Evolutionary conservation across 2,888 invertebrate genomes (phyloP), one percentile per base, ranked within the genome.

Genomic region (Meandrusa payeni): DNA sequence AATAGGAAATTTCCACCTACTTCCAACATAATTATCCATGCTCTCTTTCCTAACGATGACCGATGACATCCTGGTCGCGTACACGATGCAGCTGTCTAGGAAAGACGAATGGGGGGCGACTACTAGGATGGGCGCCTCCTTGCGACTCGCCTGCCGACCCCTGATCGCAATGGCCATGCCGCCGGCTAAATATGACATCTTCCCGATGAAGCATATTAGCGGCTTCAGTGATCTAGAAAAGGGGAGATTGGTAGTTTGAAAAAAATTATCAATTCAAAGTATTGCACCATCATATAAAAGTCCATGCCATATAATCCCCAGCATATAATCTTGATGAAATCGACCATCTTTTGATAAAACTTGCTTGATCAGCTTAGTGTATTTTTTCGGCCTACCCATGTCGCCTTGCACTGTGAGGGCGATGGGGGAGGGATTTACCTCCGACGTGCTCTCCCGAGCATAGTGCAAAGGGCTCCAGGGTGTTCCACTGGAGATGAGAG

Each of bases 61-160:
- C 6, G 94, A 94, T 4, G 95, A 94, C 79, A 95, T 93, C 69
- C 92, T 92, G 43, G 94, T 93, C 55, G 93, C 92, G 73, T 95
- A 94, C 64, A 95, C 93, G 58, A 95, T 93, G 62, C 96, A 93
- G 61, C 94, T 94, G 80, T 97, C 97, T 64, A 96, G 90, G 88
- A 95, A 96, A 3, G 95, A 94, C 43, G 96, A 95, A 78, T 97
- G 97, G 2, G 97, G 97, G 1, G 96, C 96, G 36, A 94, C 91
- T 40, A 95, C 94, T 48, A 97, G 89, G 55, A 97, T 94, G 7
- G 96, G 95, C 3, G 97, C 97, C 71, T 96, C 95, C 44, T 88
- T 76, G 33, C 94, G 87, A 47, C 90, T 88, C 47, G 93, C 95
- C 68, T 93, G 93, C 52, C 89, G 90, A 10, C 97, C 97, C 52